Percentiles rank a stretch among this genome's conserved stretches.
Evolutionary conservation across 2,113 vertebrate species (phyloP).

Genomic region (Pithys albifrons): DNA sequence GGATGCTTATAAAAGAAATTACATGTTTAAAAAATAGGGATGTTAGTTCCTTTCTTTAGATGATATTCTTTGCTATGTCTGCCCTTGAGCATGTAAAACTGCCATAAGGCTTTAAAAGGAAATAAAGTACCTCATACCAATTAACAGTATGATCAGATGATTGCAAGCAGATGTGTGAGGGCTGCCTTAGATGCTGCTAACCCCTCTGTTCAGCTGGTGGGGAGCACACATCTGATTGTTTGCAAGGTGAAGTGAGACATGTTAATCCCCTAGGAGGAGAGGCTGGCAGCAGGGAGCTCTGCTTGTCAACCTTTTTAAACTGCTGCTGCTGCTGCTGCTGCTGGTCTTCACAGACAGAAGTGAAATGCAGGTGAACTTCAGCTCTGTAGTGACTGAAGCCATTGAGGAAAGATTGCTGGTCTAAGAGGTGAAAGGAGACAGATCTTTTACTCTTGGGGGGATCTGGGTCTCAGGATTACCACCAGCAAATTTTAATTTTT

Average conservation of each 20-base stretch:
- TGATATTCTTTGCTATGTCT: background rate
- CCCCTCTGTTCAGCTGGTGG: background rate
- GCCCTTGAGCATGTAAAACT: background rate
- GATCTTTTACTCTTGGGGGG: background rate
- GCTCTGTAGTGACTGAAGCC: background rate
- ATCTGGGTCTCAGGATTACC: background rate
- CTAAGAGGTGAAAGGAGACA: background rate
- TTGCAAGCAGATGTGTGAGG: slow-evolving; percentile 15
- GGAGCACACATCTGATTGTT: background rate
- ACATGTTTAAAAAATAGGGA: background rate
- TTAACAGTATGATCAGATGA: background rate
- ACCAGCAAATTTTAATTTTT: background rate
- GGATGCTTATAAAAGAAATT: background rate
- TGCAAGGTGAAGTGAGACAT: background rate
- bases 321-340: background rate
- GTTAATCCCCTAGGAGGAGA: background rate
- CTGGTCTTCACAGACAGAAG: background rate
- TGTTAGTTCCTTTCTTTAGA: background rate
- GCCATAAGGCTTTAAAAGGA: background rate
- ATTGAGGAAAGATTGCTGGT: background rate
- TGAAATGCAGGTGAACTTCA: background rate
- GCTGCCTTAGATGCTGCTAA: background rate
- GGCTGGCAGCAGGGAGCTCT: background rate
- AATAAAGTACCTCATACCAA: background rate
- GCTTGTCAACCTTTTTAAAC: background rate